Evolutionary conservation across 1,140 invertebrate genomes (phyloP).

Genomic region (Acromyrmex heyeri): DNA sequence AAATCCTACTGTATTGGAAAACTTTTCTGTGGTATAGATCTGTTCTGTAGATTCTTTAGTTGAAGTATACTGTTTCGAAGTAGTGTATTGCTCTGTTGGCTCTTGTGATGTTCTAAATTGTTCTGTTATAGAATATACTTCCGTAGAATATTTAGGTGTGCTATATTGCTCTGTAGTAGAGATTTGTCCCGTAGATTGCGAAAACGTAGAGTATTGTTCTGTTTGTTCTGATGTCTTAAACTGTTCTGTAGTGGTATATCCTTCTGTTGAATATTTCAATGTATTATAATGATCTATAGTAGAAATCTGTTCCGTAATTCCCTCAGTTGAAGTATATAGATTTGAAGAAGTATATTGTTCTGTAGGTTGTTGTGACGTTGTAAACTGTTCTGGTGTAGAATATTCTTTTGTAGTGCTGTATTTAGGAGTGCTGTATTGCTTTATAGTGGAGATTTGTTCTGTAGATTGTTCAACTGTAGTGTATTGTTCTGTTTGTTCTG

Average conservation of each 20-base stretch:
- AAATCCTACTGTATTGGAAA: conserved; percentile 3
- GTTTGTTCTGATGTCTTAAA: neutral
- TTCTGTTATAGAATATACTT: conserved; percentile 22
- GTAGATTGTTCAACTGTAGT: neutral
- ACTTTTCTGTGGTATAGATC: neutral
- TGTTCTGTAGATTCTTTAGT: conserved; percentile 12
- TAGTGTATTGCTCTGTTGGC: conserved; percentile 31
- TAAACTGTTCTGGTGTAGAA: neutral
- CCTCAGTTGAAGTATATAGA: neutral
- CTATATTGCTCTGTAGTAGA: conserved; percentile 9
- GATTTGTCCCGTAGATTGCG: neutral
- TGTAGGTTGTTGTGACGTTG: conserved; percentile 11
- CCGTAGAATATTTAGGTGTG: conserved; percentile 20
- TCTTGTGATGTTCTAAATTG: neutral
- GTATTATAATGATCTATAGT: conserved; percentile 10
- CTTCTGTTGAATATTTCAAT: neutral
- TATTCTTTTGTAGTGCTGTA: neutral
- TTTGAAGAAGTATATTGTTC: conserved; percentile 17
- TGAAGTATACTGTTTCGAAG: neutral
- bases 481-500: conserved; percentile 13
- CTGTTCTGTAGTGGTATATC: conserved; percentile 13
- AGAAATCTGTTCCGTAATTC: conserved; percentile 21
- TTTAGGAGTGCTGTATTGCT: neutral
- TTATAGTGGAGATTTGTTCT: neutral
- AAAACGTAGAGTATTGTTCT: neutral